These are phyloP conservation scores for Chelmon rostratus DNA, from an alignment of 2,797 vertebrate genomes.

Conservation along the genomic window DNA sequence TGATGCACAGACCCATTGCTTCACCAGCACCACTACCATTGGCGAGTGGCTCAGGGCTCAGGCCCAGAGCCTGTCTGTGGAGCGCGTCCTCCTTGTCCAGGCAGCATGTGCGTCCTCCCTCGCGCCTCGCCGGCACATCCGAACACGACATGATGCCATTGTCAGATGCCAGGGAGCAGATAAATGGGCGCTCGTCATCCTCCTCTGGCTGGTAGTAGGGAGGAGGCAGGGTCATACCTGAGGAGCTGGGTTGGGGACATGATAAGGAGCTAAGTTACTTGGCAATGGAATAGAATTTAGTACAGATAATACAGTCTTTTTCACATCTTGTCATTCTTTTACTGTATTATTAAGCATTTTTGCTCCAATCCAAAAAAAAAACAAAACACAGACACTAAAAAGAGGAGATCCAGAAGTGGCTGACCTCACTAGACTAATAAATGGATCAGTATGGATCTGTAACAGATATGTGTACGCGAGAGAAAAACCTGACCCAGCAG, in stretches of 20 bases:
- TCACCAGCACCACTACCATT: constrained; percentile 85
- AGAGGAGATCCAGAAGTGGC: background rate
- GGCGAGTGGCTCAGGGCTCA: constrained; percentile 86
- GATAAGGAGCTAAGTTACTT: background rate
- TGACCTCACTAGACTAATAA: background rate
- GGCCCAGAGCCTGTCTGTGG: constrained; percentile 87
- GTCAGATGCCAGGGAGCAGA: constrained; percentile 96
- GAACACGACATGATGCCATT: constrained; percentile 98
- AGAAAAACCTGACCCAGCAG: constrained; percentile 21
- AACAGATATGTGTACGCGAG: constrained; percentile 7
- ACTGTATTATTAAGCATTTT: background rate
- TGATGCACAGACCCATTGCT: constrained; percentile 91
- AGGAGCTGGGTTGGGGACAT: constrained; percentile 83
- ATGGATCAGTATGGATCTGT: constrained; percentile 11
- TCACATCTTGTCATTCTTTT: background rate
- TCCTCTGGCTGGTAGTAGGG: constrained; percentile 95
- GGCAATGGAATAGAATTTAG: background rate
- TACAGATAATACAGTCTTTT: background rate
- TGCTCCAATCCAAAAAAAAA: background rate
- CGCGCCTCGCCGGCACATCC: constrained; percentile 92
- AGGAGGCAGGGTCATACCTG: constrained; percentile 90
- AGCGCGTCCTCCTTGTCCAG: constrained; percentile 94
- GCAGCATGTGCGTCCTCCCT: constrained; percentile 94
- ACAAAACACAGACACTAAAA: background rate
- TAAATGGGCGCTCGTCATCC: constrained; percentile 97